These are phyloP conservation scores for Notolepis coatsorum DNA, from an alignment of 2,797 vertebrate species.

Conservation along the genomic window DNA sequence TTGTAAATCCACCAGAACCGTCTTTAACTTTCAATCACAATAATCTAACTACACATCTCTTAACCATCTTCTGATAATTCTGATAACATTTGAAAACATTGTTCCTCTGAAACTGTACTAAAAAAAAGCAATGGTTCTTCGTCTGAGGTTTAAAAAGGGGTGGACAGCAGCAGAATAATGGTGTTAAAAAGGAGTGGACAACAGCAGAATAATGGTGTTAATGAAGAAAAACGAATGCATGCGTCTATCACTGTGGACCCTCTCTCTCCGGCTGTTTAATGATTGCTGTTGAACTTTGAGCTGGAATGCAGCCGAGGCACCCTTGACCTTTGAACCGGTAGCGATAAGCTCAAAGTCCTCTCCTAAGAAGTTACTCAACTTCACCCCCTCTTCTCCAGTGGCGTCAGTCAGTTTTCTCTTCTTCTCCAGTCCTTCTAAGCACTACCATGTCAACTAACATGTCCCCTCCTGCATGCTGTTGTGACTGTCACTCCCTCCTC, in stretches of 20 bases:
- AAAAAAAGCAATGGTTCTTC: too few species aligned
- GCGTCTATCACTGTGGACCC: not conserved
- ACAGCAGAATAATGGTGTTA: too few species aligned
- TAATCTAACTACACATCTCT: too few species aligned
- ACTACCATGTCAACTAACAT: conserved; percentile 53
- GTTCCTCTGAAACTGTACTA: too few species aligned
- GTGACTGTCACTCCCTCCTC: conserved; percentile 13
- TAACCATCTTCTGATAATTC: too few species aligned
- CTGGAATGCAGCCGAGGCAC: conserved; percentile 44
- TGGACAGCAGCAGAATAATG: too few species aligned
- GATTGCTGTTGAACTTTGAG: conserved; percentile 78
- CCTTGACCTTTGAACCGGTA: conserved; percentile 74
- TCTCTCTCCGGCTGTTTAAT: conserved; percentile 61
- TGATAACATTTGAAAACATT: too few species aligned
- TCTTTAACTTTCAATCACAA: too few species aligned
- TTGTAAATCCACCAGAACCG: too few species aligned
- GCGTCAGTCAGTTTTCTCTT: not conserved
- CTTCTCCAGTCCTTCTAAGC: not conserved
- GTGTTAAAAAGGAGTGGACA: too few species aligned
- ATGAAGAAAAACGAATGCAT: not conserved
- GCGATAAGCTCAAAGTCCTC: conserved; percentile 68
- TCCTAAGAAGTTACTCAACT: conserved; percentile 59
- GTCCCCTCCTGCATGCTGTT: conserved; percentile 58
- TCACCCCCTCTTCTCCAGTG: not conserved
- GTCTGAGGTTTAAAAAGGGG: too few species aligned